Evolutionary conservation across 1,140 invertebrate species (phyloP).

Genomic region (Rhynchophorus ferrugineus): DNA sequence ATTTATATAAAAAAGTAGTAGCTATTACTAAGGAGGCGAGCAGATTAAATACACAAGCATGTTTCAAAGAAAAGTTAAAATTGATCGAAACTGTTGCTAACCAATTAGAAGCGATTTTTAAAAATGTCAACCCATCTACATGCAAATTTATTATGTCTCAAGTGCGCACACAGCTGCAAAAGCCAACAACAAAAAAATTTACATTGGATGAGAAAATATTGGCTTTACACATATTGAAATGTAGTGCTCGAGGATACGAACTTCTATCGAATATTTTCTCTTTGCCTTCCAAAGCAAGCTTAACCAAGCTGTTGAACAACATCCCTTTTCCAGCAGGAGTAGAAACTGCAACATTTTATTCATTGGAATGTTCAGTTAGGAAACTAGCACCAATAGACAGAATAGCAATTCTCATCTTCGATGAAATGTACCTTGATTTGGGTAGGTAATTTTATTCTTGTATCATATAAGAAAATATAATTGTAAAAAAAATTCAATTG

Average conservation of each 20-base stretch:
- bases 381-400: too few species aligned
- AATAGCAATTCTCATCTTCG: too few species aligned
- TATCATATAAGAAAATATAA: too few species aligned
- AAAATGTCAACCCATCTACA: constrained; percentile 8
- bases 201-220: constrained; percentile 23
- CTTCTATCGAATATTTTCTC: constrained; percentile 20
- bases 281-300: constrained; percentile 16
- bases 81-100: too few species aligned
- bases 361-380: not conserved
- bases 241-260: constrained; percentile 16
- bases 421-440: too few species aligned
- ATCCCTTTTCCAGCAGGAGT: constrained; percentile 5
- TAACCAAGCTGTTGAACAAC: constrained; percentile 15
- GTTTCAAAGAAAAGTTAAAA: too few species aligned
- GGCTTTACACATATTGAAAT: constrained; percentile 16
- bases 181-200: constrained; percentile 15
- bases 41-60: too few species aligned
- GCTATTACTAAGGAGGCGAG: too few species aligned
- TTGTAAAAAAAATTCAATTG: too few species aligned
- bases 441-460: too few species aligned
- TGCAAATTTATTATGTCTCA: constrained; percentile 13
- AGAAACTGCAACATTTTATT: constrained; percentile 5
- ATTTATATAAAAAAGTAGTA: too few species aligned
- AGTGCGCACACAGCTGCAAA: constrained; percentile 13
- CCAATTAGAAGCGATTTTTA: too few species aligned